phyloP scores from a whole-genome alignment of 2,113 vertebrate genomes.

The Eolophus roseicapilla region DNA sequence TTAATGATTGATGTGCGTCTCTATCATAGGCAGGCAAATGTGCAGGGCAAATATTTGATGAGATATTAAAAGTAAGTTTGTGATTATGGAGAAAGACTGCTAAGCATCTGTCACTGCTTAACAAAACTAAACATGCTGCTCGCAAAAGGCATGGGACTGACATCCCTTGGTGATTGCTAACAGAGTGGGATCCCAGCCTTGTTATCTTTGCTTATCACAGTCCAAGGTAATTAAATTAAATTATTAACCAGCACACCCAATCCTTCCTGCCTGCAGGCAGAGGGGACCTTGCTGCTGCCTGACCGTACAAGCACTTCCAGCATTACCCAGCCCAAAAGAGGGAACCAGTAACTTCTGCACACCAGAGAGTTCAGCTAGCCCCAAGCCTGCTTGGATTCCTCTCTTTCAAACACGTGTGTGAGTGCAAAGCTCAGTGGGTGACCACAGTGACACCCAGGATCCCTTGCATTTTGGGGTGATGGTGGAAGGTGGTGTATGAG shows the following conservation, averaged over 20 bases:
- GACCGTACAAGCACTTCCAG: background rate
- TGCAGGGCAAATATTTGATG: slow-evolving; percentile 4
- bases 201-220: slow-evolving; percentile 19
- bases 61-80: slow-evolving; percentile 2
- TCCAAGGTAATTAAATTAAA: slow-evolving; percentile 16
- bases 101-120: background rate
- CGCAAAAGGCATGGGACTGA: background rate
- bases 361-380: background rate
- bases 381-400: background rate
- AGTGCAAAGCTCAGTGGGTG: background rate
- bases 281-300: background rate
- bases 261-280: background rate
- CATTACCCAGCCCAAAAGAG: background rate
- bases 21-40: background rate
- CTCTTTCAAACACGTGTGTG: background rate
- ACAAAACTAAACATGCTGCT: background rate
- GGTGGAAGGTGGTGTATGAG: background rate
- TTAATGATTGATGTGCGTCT: background rate
- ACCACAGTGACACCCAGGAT: background rate
- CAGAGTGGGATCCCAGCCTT: background rate
- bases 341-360: background rate
- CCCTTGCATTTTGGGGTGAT: background rate
- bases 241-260: background rate
- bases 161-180: background rate
- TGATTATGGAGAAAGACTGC: background rate